Percentiles rank a stretch among this genome's conserved stretches.
Evolutionary conservation across 2,888 invertebrate genomes (phyloP).

Genomic region (Mermis nigrescens): DNA sequence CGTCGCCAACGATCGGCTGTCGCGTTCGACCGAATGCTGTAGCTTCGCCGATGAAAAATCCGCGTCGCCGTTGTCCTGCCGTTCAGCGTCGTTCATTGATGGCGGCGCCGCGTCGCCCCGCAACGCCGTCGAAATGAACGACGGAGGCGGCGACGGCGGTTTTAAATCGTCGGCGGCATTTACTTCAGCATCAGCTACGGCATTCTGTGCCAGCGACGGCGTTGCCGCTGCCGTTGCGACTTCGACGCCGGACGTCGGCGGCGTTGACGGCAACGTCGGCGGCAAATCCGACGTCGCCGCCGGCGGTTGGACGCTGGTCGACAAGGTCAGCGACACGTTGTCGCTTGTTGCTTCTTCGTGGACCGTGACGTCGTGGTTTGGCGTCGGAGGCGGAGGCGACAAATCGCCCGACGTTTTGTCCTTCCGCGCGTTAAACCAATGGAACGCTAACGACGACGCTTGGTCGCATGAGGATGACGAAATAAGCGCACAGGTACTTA

Average conservation of each 20-base stretch:
- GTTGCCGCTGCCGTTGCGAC: slow-evolving; percentile 24
- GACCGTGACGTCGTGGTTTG: neutral
- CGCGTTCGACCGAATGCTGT: slow-evolving; percentile 80
- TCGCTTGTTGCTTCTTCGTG: neutral
- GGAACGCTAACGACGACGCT: slow-evolving; percentile 1
- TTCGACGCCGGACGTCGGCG: slow-evolving; percentile 9
- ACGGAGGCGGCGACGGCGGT: too few relatives aligned
- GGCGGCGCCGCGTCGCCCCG: too few relatives aligned
- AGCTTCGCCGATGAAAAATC: slow-evolving; percentile 32
- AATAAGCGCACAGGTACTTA: slow-evolving; percentile 50
- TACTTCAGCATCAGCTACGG: too few relatives aligned
- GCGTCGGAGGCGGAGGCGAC: neutral
- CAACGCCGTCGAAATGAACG: neutral
- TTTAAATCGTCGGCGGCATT: slow-evolving; percentile 5
- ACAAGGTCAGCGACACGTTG: neutral
- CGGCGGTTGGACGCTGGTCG: too few relatives aligned
- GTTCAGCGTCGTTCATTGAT: too few relatives aligned
- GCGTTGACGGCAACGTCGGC: slow-evolving; percentile 49
- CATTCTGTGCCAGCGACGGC: too few relatives aligned
- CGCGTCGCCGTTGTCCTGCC: neutral
- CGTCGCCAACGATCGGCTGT: slow-evolving; percentile 48
- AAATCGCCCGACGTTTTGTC: too few relatives aligned
- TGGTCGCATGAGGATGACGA: slow-evolving; percentile 96
- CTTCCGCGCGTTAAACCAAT: too few relatives aligned
- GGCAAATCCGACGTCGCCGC: too few relatives aligned